Base-by-base conservation (phyloP, 2,888 invertebrate species). In the Tipula lateralis region DNA sequence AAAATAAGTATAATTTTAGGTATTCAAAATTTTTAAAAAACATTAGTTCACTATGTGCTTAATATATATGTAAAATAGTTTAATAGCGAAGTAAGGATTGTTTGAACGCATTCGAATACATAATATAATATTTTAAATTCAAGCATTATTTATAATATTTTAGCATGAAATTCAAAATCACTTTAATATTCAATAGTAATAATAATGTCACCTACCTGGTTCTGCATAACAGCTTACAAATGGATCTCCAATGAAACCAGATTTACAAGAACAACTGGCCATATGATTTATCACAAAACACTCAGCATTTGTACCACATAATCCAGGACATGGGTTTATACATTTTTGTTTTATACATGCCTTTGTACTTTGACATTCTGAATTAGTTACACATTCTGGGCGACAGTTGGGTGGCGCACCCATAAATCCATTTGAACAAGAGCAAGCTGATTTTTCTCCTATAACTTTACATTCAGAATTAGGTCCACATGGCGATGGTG, bases 191-290 rank as follows among this genome's bases (percentile, higher is more conserved):
- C n/a, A 9, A 5, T 83, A 29, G 12, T 36, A 36, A 39, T n/a
- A 86, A 86, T 85, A 85, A 66, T 19, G 84, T 85, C 86, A 88
- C 90, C 87, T 89, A 89, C 89, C 90, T 89, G 87, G 88, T 85
- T 87, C 92, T 86, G 91, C 92, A 87, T 92, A 91, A 87, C 95
- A 95, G 90, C 93, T 92, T 80, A 91, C 91, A 85, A 92, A 92
- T 85, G 96, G 94, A 90, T 96, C 95, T 86, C 96, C 96, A 85
- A 93, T 93, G 89, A 93, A 96, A 86, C 96, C 96, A 88, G 93
- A 93, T 87, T 94, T 93, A 88, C 96, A 97, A 86, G 93, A 93
- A 88, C 96, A 96, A 86, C 95, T 92, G 36, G 95, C 93, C 88
- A 92, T 92, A 88, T 97, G 97, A 89, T 95, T 95, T 24, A 92